Conservation (phyloP, 2,888 invertebrate species). For the Drosophila nr. perissopoda region DNA sequence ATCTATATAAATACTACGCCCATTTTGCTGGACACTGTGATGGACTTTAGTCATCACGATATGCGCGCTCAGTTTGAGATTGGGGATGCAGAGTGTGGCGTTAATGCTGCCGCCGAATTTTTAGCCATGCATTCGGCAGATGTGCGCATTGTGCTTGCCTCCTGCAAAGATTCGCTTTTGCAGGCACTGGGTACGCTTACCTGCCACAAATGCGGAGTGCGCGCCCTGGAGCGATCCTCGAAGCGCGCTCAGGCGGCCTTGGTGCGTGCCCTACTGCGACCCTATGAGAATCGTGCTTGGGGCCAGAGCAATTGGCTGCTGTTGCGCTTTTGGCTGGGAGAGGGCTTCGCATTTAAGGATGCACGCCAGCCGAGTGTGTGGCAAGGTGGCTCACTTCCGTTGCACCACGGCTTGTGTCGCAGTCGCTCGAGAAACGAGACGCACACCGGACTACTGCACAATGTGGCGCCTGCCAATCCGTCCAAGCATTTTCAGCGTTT, state of each 20-base stretch:
- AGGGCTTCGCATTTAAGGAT: slow-evolving; percentile 92
- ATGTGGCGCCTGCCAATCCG: slow-evolving; percentile 84
- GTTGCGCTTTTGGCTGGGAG: slow-evolving; percentile 93
- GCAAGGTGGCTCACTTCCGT: slow-evolving; percentile 85
- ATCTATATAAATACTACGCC: slow-evolving; percentile 87
- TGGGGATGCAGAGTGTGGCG: slow-evolving; percentile 87
- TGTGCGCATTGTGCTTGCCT: slow-evolving; percentile 89
- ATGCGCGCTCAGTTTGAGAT: slow-evolving; percentile 82
- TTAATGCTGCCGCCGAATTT: slow-evolving; percentile 89
- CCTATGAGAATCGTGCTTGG: slow-evolving; percentile 93
- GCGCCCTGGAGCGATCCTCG: slow-evolving; percentile 89
- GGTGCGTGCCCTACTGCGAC: slow-evolving; percentile 89
- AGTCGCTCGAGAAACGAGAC: slow-evolving; percentile 84
- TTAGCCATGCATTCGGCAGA: slow-evolving; percentile 91
- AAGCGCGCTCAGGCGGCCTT: slow-evolving; percentile 87
- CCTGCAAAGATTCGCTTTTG: slow-evolving; percentile 91
- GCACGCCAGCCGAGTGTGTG: slow-evolving; percentile 86
- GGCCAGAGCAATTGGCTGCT: slow-evolving; percentile 95
- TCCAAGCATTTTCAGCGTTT: slow-evolving; percentile 85
- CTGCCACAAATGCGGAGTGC: slow-evolving; percentile 89
- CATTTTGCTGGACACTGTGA: slow-evolving; percentile 83
- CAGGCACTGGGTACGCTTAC: slow-evolving; percentile 92
- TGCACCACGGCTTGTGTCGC: slow-evolving; percentile 81
- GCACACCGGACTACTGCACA: slow-evolving; percentile 84
- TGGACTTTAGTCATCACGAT: slow-evolving; percentile 85